Percentiles rank a stretch among this genome's conserved stretches.
Evolutionary conservation across 2,797 vertebrate genomes (phyloP).

Genomic region (Tragopan temminckii): DNA sequence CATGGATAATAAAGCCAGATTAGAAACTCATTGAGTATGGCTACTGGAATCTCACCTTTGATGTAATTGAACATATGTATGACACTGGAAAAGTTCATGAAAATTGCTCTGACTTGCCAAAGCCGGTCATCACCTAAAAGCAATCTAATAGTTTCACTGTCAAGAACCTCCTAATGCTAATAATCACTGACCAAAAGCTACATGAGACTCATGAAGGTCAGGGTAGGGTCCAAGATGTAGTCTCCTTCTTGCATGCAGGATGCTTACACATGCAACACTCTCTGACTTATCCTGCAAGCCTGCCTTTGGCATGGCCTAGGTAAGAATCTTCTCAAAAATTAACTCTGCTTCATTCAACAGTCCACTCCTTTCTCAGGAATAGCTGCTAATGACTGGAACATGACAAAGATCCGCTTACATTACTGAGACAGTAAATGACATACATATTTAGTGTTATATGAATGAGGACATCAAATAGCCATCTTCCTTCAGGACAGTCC

Average conservation of each 20-base stretch:
- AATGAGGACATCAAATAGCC: not conserved
- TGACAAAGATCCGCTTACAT: not conserved
- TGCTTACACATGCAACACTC: not conserved
- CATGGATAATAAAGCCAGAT: not conserved
- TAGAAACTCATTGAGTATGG: not conserved
- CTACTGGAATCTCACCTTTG: not conserved
- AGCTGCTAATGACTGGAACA: not conserved
- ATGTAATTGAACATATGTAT: too few relatives aligned
- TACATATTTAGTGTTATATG: not conserved
- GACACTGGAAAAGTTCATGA: not conserved
- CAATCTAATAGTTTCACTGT: not conserved
- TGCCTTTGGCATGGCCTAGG: not conserved
- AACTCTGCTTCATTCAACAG: not conserved
- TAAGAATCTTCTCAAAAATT: not conserved
- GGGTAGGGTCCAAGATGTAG: accelerated
- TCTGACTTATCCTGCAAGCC: not conserved
- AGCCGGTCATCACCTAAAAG: not conserved
- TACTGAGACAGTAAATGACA: not conserved
- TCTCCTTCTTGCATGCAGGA: not conserved
- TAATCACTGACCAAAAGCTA: not conserved
- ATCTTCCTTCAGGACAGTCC: not conserved
- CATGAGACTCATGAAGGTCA: not conserved
- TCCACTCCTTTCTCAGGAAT: not conserved
- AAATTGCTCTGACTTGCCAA: not conserved
- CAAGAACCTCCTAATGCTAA: not conserved